Base-by-base conservation (phyloP, 2,888 invertebrate genomes). In the Chrysolina haemoptera region DNA sequence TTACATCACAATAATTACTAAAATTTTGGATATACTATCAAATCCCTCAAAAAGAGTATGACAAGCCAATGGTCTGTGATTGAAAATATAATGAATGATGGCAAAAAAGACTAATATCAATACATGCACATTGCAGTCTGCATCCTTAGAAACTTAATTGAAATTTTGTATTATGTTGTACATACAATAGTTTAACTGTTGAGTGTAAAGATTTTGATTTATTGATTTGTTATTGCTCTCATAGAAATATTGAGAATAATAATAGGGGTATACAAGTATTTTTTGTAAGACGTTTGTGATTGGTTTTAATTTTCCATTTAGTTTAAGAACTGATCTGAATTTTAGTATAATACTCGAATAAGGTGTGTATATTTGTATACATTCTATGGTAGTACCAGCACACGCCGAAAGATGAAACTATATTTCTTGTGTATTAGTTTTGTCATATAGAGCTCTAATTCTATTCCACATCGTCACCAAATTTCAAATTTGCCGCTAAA, bases 91-190 rank as follows among this genome's bases (percentile, higher is more conserved):
- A 53, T 11, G 53, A 53, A 12, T 11, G 53, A 53, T 20, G 50
- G 12, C 20, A 20, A 53, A 53, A 12, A 53, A 53, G 53, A 53
- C 53, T 53, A 53, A 53, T 53, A 53, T 53, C 50, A 53, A 53
- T 18, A 14, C 20, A 12, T 53, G 20, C 18, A 53, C 18, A 3
- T 11, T 4, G 18, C 20, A 12, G 12, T 11, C 20, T 22, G 53
- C 53, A 53, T 53, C 20, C 3, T 4, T 2, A 59, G 11, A 59
- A 18, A 50, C 18, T 50, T 16, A 6, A 16, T 50, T 18, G 14
- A 1, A 35, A 59, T 14, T 59, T 59, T 59, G 59, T 59, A 59
- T 59, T 27, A 59, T 59, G 59, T 59, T 59, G 59, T 59, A 59
- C 4, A 59, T 59, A 59, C 35, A 8, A 50, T 50, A 50, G 50